phyloP scores from a whole-genome alignment of 2,888 invertebrate species.

The Nemapogon koenigi region DNA sequence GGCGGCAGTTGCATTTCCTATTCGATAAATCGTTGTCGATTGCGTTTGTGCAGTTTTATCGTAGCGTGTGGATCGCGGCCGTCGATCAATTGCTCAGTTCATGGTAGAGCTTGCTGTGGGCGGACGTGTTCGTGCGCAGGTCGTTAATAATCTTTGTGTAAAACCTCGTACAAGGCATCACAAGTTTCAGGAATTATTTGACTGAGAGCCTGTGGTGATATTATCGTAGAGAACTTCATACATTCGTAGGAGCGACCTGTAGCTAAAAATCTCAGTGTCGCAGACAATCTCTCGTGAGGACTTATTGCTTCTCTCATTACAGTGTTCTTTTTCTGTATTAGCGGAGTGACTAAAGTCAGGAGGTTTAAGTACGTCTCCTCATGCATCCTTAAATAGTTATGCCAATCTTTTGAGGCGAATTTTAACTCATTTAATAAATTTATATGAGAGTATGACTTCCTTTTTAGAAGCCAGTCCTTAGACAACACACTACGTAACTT shows the following conservation, averaged over 20 bases:
- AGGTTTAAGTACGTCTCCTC: conserved; percentile 12
- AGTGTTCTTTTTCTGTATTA: conserved; percentile 19
- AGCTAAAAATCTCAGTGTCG: conserved; percentile 20
- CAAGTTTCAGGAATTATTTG: conserved; percentile 23
- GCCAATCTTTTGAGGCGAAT: conserved; percentile 12
- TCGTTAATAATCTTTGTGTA: conserved; percentile 12
- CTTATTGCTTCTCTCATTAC: conserved; percentile 19
- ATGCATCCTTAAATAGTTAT: conserved; percentile 9
- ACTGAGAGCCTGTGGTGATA: conserved; percentile 21
- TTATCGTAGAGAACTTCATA: conserved; percentile 22
- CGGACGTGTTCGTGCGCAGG: too few relatives aligned
- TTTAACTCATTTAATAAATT: conserved; percentile 13
- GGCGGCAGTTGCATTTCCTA: too few relatives aligned
- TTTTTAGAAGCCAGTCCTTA: conserved; percentile 18
- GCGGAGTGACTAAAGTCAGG: conserved; percentile 15
- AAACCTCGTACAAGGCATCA: conserved; percentile 20
- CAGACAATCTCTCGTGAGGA: conserved; percentile 20
- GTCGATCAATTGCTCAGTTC: too few relatives aligned
- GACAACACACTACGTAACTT: conserved; percentile 16
- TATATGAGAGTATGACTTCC: conserved; percentile 13
- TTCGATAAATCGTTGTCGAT: too few relatives aligned
- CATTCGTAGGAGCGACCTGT: conserved; percentile 23
- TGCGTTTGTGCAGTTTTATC: too few relatives aligned
- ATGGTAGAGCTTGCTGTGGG: too few relatives aligned
- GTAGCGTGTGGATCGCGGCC: too few relatives aligned